Evolutionary conservation across 1,140 invertebrate genomes (phyloP), one percentile per base, ranked within the genome.

Genomic region (Melanaphis sacchari): DNA sequence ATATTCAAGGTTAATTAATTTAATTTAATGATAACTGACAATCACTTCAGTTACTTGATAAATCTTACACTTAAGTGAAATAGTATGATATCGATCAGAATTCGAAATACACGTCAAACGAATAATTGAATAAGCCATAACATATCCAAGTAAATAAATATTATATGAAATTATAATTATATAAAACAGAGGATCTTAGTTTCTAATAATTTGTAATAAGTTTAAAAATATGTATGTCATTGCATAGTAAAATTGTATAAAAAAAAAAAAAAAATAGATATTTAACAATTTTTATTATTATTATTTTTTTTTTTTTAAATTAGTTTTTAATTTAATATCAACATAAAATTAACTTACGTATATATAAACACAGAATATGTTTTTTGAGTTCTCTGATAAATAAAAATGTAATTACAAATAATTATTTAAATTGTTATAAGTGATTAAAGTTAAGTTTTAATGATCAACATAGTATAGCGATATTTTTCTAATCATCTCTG

Each of bases 391-490:
- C 11, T 21, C 36, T 4, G 5, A 18, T 18, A 6, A n/a, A n/a
- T 76, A 76, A 5, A 18, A n/a, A 76, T n/a, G 0, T 2, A 76
- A 36, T 76, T n/a, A n/a, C 0, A 22, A 76, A 76, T 1, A n/a
- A 59, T 54, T 26, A 26, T 26, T n/a, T n/a, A n/a, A 66, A 66
- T 66, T 18, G 0, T 5, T 18, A 6, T 66, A 18, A n/a, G 4
- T 18, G n/a, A 18, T 66, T 66, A 76, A 66, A n/a, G 3, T n/a
- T n/a, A n/a, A n/a, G n/a, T n/a, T n/a, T 6, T n/a, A n/a, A 6
- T n/a, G 11, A n/a, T n/a, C 6, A 15, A n/a, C 1, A n/a, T n/a
- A 6, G 15, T 76, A 5, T 76, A n/a, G 0, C 0, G 18, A 76
- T 4, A 76, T 18, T 76, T 76, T 76, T 4, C 4, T 31, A 3